A percentile compares a stretch with the other conserved stretches of the same genome.
Conservation (phyloP, 2,888 invertebrate genomes). For the Eupithecia pulchellata region DNA sequence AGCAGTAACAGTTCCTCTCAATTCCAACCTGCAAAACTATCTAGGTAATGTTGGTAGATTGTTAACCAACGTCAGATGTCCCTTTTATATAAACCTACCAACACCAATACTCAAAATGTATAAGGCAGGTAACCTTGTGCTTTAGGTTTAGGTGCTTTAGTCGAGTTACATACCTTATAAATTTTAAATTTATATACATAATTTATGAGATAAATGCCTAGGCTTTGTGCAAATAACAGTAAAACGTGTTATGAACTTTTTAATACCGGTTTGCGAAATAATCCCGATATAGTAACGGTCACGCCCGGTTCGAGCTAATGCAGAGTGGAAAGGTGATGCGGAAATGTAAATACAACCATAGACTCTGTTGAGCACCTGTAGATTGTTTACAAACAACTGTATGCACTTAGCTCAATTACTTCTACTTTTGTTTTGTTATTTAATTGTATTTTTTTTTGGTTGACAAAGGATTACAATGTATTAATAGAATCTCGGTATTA, state of each 20-base stretch:
- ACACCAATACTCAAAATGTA: not conserved
- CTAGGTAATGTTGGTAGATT: not conserved
- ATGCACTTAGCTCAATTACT: too few species aligned
- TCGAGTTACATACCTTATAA: too few species aligned
- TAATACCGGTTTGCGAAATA: not conserved
- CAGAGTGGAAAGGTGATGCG: not conserved
- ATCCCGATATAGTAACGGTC: not conserved
- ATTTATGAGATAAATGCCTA: not conserved
- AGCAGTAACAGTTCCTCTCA: too few species aligned
- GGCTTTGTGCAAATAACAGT: not conserved
- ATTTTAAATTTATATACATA: too few species aligned
- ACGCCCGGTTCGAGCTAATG: not conserved
- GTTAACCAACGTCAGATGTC: not conserved
- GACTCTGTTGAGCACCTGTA: too few species aligned
- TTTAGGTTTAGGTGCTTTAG: too few species aligned
- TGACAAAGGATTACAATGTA: too few species aligned
- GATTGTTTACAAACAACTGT: too few species aligned
- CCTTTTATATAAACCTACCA: not conserved
- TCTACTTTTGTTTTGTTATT: too few species aligned
- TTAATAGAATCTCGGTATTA: not conserved
- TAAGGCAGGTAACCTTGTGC: too few species aligned
- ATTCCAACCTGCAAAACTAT: too few species aligned
- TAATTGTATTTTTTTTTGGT: too few species aligned
- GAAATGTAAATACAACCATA: not conserved
- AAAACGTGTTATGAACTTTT: not conserved